Evolutionary conservation across 2,888 invertebrate species (phyloP).

Genomic region (Matsumyia berberina): DNA sequence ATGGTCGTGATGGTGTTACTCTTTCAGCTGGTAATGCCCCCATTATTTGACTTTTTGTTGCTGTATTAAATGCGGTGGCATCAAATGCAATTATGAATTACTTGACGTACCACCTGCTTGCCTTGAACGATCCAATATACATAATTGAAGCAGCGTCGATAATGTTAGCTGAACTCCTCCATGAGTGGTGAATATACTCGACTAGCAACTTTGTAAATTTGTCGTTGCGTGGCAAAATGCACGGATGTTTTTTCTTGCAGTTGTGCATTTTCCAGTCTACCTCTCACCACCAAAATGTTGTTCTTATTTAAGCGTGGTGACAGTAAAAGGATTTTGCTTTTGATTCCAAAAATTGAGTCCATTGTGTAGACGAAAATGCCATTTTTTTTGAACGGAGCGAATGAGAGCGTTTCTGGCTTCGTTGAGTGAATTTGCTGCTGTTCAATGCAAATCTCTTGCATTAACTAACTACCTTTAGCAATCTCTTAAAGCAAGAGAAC

Average conservation of each 20-base stretch:
- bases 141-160: not conserved
- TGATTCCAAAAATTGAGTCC: too few relatives aligned
- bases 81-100: not conserved
- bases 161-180: not conserved
- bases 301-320: not conserved
- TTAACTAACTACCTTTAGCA: not conserved
- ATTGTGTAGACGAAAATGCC: too few relatives aligned
- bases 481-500: not conserved
- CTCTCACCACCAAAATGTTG: not conserved
- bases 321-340: too few relatives aligned
- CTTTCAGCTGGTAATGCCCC: not conserved
- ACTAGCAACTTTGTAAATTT: not conserved
- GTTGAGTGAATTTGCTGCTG: not conserved
- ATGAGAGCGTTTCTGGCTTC: not conserved
- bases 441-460: not conserved
- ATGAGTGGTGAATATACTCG: not conserved
- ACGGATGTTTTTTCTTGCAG: not conserved
- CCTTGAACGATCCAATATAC: conserved; percentile 2
- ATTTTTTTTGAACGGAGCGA: not conserved
- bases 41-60: not conserved
- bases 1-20: conserved; percentile 8
- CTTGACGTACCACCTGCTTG: not conserved
- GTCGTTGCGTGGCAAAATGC: not conserved
- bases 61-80: conserved; percentile 13
- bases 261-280: too few relatives aligned